A percentile compares a stretch with the other conserved stretches of the same genome.
Conservation (phyloP, 92 coral and sea anemone species). For the Plumapathes pennacea region DNA sequence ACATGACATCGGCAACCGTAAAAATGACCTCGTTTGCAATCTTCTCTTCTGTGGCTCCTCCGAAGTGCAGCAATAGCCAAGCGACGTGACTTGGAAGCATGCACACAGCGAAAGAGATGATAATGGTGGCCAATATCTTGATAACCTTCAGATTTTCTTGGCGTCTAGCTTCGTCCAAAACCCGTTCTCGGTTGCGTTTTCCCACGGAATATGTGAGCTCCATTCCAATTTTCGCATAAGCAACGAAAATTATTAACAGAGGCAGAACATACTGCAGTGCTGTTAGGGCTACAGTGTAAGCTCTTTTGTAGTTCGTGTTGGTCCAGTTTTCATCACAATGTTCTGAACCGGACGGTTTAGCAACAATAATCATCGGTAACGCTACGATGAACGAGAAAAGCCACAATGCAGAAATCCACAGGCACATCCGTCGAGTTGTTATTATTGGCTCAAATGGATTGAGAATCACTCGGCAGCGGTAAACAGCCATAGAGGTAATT, state of each 20-base stretch:
- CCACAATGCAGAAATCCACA: slow-evolving; percentile 44
- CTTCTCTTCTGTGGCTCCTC: neutral
- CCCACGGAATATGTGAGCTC: slow-evolving; percentile 23
- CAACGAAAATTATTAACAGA: slow-evolving; percentile 39
- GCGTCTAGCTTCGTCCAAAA: slow-evolving; percentile 27
- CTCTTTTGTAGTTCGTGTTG: slow-evolving; percentile 5
- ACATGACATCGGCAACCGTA: slow-evolving; percentile 40
- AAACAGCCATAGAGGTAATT: slow-evolving; percentile 58
- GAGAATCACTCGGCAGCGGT: slow-evolving; percentile 59
- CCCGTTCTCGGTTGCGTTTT: neutral
- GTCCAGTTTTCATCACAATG: slow-evolving; percentile 38
- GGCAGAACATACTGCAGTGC: slow-evolving; percentile 62
- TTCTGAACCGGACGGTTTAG: slow-evolving; percentile 9
- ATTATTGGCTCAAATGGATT: slow-evolving; percentile 35
- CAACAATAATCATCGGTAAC: slow-evolving; percentile 45
- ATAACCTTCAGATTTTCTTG: slow-evolving; percentile 59
- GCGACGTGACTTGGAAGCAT: slow-evolving; percentile 71
- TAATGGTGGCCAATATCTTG: slow-evolving; percentile 56
- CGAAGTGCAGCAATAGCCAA: slow-evolving; percentile 42
- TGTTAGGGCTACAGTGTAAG: slow-evolving; percentile 17
- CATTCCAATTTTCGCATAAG: slow-evolving; percentile 52
- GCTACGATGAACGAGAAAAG: slow-evolving; percentile 24
- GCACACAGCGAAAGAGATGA: slow-evolving; percentile 49
- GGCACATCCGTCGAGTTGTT: slow-evolving; percentile 5
- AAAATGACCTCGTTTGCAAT: slow-evolving; percentile 17